Conservation (phyloP, 2,888 invertebrate genomes). For the Synergus japonicus region DNA sequence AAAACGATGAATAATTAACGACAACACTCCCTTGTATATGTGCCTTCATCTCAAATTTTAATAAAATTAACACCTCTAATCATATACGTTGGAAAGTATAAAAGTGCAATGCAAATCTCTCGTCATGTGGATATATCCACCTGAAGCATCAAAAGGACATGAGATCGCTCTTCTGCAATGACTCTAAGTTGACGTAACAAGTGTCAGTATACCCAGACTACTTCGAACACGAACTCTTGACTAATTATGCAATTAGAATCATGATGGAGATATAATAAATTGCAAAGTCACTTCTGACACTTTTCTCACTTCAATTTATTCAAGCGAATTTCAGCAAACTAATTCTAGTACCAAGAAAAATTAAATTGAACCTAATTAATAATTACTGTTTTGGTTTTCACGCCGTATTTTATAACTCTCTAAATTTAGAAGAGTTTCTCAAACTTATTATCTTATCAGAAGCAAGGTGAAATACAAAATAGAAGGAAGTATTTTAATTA, state of each 20-base stretch:
- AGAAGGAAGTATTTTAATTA: no score
- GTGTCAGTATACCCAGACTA: constrained; percentile 9
- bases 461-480: neutral
- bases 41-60: constrained; percentile 30
- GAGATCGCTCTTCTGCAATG: constrained; percentile 21
- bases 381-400: neutral
- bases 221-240: constrained; percentile 8
- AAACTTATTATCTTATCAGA: neutral
- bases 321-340: neutral
- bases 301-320: neutral
- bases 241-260: constrained; percentile 47
- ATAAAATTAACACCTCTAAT: constrained; percentile 2
- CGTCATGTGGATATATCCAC: neutral
- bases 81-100: neutral
- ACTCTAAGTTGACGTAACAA: constrained; percentile 17
- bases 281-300: neutral
- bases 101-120: constrained; percentile 27
- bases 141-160: constrained; percentile 16
- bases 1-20: constrained; percentile 35
- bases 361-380: neutral
- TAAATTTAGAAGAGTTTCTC: neutral
- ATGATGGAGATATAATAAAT: constrained; percentile 18
- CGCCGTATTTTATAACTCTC: no score
- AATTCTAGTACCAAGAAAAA: neutral
- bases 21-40: constrained; percentile 33